A percentile compares a stretch with the other conserved stretches of the same genome.
phyloP scores from a whole-genome alignment of 2,113 vertebrate genomes.

The Notechis scutatus region DNA sequence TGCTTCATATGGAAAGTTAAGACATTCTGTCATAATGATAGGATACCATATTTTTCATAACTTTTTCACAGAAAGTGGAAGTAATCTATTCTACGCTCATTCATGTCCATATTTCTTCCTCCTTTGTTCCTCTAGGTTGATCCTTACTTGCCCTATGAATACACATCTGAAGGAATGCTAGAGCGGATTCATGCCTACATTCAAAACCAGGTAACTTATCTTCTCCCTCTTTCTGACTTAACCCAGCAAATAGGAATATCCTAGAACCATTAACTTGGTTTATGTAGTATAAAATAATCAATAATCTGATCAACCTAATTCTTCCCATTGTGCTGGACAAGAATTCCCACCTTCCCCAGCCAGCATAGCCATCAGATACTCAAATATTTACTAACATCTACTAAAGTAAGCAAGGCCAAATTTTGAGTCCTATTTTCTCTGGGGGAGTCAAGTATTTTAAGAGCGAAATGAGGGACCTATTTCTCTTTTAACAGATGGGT shows the following conservation, averaged over 20 bases:
- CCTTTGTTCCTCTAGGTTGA: slow-evolving; percentile 77
- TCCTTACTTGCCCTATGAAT: slow-evolving; percentile 93
- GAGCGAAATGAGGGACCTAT: background rate
- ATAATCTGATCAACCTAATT: background rate
- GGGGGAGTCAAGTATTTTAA: background rate
- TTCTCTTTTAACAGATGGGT: background rate
- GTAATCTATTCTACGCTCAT: background rate
- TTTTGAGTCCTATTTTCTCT: background rate
- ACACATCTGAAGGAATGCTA: slow-evolving; percentile 94
- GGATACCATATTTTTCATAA: background rate
- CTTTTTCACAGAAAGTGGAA: background rate
- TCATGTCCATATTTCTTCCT: slow-evolving; percentile 17
- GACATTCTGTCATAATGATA: background rate
- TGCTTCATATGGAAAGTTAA: background rate
- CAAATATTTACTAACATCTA: background rate
- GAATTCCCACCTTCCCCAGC: background rate
- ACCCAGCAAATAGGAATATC: background rate
- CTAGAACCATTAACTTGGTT: background rate
- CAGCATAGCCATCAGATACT: background rate
- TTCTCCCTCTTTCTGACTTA: background rate
- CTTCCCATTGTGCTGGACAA: background rate
- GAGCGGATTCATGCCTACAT: slow-evolving; percentile 93
- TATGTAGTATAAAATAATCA: background rate
- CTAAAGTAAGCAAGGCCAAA: background rate
- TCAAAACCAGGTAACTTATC: slow-evolving; percentile 85